phyloP scores from a whole-genome alignment of 2,888 invertebrate species.

The Parnassius glacialis region DNA sequence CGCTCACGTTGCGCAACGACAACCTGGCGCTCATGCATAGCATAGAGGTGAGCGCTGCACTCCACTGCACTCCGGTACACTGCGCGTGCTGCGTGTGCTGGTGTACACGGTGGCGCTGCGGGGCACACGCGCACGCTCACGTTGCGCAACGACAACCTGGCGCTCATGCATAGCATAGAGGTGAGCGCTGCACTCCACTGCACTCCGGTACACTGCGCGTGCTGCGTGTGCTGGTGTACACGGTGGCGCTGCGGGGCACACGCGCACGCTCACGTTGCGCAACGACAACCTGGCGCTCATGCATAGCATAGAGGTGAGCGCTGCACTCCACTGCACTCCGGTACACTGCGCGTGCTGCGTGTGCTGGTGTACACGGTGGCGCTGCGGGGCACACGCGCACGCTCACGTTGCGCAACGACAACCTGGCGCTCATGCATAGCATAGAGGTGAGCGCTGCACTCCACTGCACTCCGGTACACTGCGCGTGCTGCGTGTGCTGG shows the following conservation, averaged over 20 bases:
- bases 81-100: constrained; percentile 87
- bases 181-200: constrained; percentile 61
- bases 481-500: too few relatives aligned
- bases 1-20: constrained; percentile 85
- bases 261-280: constrained; percentile 84
- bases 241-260: constrained; percentile 88
- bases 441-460: too few relatives aligned
- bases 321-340: not conserved
- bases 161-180: constrained; percentile 88
- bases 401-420: constrained; percentile 86
- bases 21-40: constrained; percentile 90
- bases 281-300: constrained; percentile 89
- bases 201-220: constrained; percentile 79
- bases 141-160: constrained; percentile 89
- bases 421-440: too few relatives aligned
- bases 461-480: too few relatives aligned
- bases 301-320: constrained; percentile 87
- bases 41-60: constrained; percentile 83
- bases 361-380: constrained; percentile 92
- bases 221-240: constrained; percentile 89
- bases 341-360: constrained; percentile 83
- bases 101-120: constrained; percentile 92
- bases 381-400: constrained; percentile 84
- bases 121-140: constrained; percentile 84
- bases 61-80: too few relatives aligned